Evolutionary conservation across 2,113 vertebrate genomes (phyloP), one percentile per base, ranked within the genome.

Genomic region (Poecile atricapillus): DNA sequence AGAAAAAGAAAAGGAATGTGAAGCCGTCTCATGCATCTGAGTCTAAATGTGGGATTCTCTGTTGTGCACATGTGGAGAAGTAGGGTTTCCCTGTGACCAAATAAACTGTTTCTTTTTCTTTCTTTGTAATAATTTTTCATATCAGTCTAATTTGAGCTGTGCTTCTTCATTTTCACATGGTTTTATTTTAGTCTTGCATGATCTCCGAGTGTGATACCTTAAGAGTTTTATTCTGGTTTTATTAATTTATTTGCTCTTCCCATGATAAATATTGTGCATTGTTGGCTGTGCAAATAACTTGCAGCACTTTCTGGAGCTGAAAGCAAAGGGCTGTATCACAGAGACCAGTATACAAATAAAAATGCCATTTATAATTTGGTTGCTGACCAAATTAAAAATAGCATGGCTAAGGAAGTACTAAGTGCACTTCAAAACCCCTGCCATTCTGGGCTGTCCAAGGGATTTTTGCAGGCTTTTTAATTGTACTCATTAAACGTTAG

Each of bases 161-260:
- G 14, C 30, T 37, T 47, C 56, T 46, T 86, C 44, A 23, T 69
- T 91, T 77, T 77, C 65, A 50, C 17, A 52, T 2, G 13, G 89
- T 75, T 93, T 94, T 78, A 28, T 58, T 90, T 67, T 83, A 59
- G 19, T 82, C 28, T 81, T 86, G 30, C 9, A 5, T 92, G 83
- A 83, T 97, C 24, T 23, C 49, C 5, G 8, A 71, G 21, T 52
- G 35, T 25, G 35, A 87, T 89, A 87, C 41, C 88, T 92, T 90
- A 89, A 74, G 71, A 95, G 73, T 33, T 85, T 91, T 94, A 68
- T 89, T 88, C 79, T 93, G 90, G 31, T 78, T 96, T 96, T 90
- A 78, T 94, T 77, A 90, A 50, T 71, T 76, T 59, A 87, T 96
- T 90, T 87, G 75, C 58, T 90, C 33, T 75, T 94, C 63, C 80